These are phyloP conservation scores for Ianthella basta DNA, from an alignment of 37 sponge, comb jelly and placozoan genomes.

Conservation along the genomic window DNA sequence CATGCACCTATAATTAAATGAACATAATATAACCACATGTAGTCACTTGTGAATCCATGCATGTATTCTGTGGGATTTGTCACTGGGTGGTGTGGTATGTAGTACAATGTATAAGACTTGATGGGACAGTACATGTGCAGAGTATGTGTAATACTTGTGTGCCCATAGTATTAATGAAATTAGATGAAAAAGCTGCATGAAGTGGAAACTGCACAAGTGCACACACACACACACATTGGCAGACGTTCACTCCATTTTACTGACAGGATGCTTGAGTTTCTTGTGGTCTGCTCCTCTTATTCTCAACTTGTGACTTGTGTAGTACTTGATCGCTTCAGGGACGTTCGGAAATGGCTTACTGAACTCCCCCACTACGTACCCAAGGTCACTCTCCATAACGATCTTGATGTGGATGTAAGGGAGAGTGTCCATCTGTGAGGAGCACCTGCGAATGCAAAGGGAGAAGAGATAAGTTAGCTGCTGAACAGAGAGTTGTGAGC, in stretches of 20 bases:
- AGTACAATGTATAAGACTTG: no score
- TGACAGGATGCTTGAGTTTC: conserved; percentile 55
- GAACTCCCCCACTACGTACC: conserved; percentile 82
- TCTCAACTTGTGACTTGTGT: conserved; percentile 70
- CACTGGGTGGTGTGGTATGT: no score
- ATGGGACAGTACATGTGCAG: no score
- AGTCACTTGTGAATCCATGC: no score
- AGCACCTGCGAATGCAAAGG: conserved; percentile 6
- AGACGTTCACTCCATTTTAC: not conserved
- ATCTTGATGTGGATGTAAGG: conserved; percentile 72
- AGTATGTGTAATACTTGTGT: no score
- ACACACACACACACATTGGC: not conserved
- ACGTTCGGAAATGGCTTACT: conserved; percentile 75
- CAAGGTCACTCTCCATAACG: conserved; percentile 16
- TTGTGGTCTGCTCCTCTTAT: conserved; percentile 75
- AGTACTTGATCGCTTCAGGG: conserved; percentile 68
- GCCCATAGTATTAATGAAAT: no score
- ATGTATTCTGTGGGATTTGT: no score
- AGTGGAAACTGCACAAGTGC: not conserved
- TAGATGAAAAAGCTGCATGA: no score
- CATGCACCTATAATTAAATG: no score
- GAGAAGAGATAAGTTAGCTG: no score
- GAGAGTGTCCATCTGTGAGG: not conserved
- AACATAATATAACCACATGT: no score
- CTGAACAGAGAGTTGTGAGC: not conserved